Evolutionary conservation across 2,888 invertebrate genomes (phyloP).

Genomic region (Anarsia innoxiella): DNA sequence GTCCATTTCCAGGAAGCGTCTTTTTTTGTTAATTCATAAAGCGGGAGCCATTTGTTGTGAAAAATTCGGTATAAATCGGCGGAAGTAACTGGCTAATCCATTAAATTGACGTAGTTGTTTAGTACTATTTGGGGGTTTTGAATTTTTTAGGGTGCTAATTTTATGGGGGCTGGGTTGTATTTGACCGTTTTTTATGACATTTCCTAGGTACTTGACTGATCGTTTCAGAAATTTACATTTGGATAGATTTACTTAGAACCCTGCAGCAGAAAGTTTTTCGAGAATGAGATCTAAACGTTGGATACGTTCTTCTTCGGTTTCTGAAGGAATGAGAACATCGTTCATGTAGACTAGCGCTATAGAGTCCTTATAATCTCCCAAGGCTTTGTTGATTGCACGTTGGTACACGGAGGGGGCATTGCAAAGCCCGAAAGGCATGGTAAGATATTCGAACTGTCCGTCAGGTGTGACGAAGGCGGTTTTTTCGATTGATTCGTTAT

Average conservation of each 20-base stretch:
- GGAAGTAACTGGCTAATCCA: neutral
- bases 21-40: neutral
- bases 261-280: neutral
- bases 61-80: neutral
- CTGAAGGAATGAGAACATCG: neutral
- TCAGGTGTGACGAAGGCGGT: constrained; percentile 19
- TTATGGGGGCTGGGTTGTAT: constrained; percentile 16
- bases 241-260: neutral
- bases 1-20: neutral
- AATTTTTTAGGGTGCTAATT: constrained; percentile 14
- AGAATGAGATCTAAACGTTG: neutral
- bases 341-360: constrained; percentile 10
- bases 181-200: constrained; percentile 10
- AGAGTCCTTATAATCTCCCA: constrained; percentile 6
- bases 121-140: constrained; percentile 12
- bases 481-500: constrained; percentile 16
- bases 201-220: constrained; percentile 15
- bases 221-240: constrained; percentile 20
- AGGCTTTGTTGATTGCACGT: constrained; percentile 25
- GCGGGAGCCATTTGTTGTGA: neutral
- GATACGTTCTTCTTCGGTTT: neutral
- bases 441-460: constrained; percentile 17
- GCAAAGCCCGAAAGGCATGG: constrained; percentile 14
- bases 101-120: neutral
- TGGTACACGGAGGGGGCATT: constrained; percentile 10